Percentiles rank a stretch among this genome's conserved stretches.
Evolutionary conservation across 2,888 invertebrate species (phyloP).

Genomic region (Rhagophthalmus giganteus): DNA sequence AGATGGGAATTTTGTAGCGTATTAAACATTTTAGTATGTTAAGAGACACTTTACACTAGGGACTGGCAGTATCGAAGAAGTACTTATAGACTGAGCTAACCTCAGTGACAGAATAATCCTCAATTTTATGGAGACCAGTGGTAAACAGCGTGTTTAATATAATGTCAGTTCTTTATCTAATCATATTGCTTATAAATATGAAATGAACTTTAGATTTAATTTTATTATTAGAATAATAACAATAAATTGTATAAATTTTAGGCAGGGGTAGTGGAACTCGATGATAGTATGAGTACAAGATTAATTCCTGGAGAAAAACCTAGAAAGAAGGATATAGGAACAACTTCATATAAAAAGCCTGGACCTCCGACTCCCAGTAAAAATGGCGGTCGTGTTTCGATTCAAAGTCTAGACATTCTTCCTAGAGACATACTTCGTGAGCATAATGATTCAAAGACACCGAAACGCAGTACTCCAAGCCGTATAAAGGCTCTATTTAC

Average conservation of each 20-base stretch:
- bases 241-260: slow-evolving; percentile 32
- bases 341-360: slow-evolving; percentile 80
- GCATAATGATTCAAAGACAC: slow-evolving; percentile 48
- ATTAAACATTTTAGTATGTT: no score
- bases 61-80: no score
- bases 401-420: slow-evolving; percentile 64
- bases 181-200: no score
- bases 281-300: slow-evolving; percentile 51
- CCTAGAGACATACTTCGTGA: slow-evolving; percentile 63
- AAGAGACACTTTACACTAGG: no score
- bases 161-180: no score
- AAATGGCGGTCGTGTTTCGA: slow-evolving; percentile 71
- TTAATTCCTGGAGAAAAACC: slow-evolving; percentile 55
- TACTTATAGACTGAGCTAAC: no score
- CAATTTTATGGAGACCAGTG: no score
- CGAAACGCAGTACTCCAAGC: slow-evolving; percentile 65
- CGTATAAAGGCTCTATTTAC: slow-evolving; percentile 66
- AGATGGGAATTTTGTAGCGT: no score
- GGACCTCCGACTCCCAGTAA: slow-evolving; percentile 88
- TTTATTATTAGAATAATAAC: not conserved
- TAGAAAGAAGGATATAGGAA: slow-evolving; percentile 63
- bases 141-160: no score
- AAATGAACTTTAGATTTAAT: no score
- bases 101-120: no score
- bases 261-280: slow-evolving; percentile 48